These are phyloP conservation scores for Cebus imitator DNA, from an alignment of 2,113 vertebrate genomes.

Conservation along the genomic window DNA sequence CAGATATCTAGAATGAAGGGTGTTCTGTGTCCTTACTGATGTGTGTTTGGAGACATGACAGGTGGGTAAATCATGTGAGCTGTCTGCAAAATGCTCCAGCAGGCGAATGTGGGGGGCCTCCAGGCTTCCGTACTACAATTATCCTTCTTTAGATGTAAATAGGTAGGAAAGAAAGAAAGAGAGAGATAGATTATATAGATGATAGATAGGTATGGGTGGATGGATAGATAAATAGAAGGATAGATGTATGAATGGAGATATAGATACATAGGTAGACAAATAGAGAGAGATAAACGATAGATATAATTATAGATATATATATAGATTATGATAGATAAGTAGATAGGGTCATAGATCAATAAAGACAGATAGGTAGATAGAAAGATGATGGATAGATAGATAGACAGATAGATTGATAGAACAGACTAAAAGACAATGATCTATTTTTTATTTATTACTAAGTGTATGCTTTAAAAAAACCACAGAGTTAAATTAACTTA, in stretches of 20 bases:
- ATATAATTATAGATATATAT: neutral
- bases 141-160: neutral
- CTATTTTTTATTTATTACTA: neutral
- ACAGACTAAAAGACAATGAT: neutral
- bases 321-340: neutral
- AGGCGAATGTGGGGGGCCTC: fast-evolving
- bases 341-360: too few species aligned
- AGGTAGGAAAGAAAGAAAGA: neutral
- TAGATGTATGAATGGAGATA: neutral
- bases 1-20: neutral
- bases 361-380: too few species aligned
- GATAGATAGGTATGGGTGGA: too few species aligned
- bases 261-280: too few species aligned
- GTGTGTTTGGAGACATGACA: neutral
- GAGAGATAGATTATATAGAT: neutral
- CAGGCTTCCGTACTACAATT: fast-evolving
- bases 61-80: fast-evolving
- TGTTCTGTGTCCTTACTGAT: neutral
- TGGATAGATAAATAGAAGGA: neutral
- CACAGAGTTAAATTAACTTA: neutral
- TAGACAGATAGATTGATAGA: too few species aligned
- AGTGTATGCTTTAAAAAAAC: neutral
- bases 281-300: neutral
- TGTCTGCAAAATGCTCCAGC: neutral
- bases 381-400: too few species aligned